Evolutionary conservation across 1,140 invertebrate species (phyloP), one percentile per base, ranked within the genome.

Genomic region (Drosophila parabipectinata): DNA sequence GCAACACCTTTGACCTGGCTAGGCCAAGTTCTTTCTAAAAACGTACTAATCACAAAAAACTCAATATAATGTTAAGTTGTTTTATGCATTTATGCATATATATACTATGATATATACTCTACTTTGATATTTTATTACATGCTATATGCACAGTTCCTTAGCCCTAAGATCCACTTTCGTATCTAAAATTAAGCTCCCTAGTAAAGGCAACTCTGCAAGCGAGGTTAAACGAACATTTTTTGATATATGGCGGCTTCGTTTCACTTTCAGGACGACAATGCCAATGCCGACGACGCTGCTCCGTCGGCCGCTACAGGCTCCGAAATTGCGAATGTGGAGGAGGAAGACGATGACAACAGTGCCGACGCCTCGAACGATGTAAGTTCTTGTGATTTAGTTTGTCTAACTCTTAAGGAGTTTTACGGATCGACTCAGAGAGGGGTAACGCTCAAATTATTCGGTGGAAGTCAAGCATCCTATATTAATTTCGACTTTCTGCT

Each of bases 231-330:
- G 56, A 72, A 72, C 39, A 10, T 54, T 58, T 85, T 67, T 84
- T 84, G 66, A 83, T 79, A 79, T 75, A 61, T 79, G 63, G 80
- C 57, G 81, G 80, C 77, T 77, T 81, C 50, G 41, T 60, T 54
- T 82, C 57, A 54, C 48, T 88, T 87, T 28, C 79, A 87, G 83
- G 83, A 87, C 52, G 71, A 87, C 62, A 82, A 72, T 67, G 78
- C 74, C 15, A 62, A 28, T 30, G 74, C 64, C 39, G 58, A 58
- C 8, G 44, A 67, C 14, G 39, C 30, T 10, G 34, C 47, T 9
- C n/a, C 39, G 41, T 10, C 28, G 15, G 15, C 28, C 21, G 53
- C 41, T 4, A 26, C 15, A 8, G 14, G 59, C 18, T 37, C 32
- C 14, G 50, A 53, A 5, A 28, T 28, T 28, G 26, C 26, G 26